Percentiles rank a stretch among this genome's conserved stretches.
phyloP scores from a whole-genome alignment of 2,797 vertebrate genomes.

The Echeneis naucrates region DNA sequence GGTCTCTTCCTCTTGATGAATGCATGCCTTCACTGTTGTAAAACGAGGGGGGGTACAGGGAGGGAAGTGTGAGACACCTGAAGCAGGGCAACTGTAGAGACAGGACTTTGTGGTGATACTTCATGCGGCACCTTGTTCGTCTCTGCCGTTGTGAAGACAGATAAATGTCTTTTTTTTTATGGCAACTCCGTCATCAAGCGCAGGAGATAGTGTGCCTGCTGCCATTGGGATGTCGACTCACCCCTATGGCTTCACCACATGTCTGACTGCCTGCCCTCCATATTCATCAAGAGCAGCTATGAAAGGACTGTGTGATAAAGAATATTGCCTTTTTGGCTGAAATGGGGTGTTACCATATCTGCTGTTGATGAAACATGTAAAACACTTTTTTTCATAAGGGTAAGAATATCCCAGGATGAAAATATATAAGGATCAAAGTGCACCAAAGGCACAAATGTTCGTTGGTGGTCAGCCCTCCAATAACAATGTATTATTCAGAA shows the following conservation, averaged over 20 bases:
- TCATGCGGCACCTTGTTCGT: constrained; percentile 73
- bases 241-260: constrained; percentile 65
- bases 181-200: constrained; percentile 74
- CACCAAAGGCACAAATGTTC: constrained; percentile 1
- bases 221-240: constrained; percentile 67
- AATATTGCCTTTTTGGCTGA: constrained; percentile 52
- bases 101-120: constrained; percentile 52
- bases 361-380: constrained; percentile 53
- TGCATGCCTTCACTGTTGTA: constrained; percentile 71
- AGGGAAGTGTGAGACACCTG: constrained; percentile 75
- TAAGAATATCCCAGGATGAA: not conserved
- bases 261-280: constrained; percentile 67
- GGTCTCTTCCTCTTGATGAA: constrained; percentile 73
- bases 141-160: constrained; percentile 75
- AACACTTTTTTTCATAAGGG: constrained; percentile 37
- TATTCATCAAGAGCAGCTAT: constrained; percentile 73
- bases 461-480: not conserved
- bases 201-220: constrained; percentile 74
- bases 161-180: constrained; percentile 81
- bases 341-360: constrained; percentile 47
- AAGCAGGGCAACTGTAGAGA: constrained; percentile 69
- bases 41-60: constrained; percentile 61
- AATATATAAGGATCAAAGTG: not conserved
- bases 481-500: not conserved
- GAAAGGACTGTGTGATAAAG: constrained; percentile 65